phyloP scores from a whole-genome alignment of 2,113 vertebrate species.

The Apaloderma vittatum region DNA sequence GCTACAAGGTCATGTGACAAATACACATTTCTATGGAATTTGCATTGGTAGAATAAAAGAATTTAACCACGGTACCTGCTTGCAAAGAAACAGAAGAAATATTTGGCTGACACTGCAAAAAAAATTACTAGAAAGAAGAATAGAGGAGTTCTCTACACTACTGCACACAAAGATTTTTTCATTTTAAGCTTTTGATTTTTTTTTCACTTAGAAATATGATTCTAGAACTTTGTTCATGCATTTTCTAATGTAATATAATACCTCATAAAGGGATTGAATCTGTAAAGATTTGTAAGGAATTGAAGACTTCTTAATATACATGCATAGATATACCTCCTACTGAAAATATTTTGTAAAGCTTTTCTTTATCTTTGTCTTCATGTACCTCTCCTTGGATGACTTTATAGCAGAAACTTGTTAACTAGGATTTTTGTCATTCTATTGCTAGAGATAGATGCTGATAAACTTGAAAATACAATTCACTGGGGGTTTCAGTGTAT shows the following conservation, averaged over 20 bases:
- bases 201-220: not conserved
- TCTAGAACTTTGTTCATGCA: not conserved
- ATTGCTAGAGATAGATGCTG: not conserved
- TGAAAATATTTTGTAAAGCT: not conserved
- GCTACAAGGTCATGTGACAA: not conserved
- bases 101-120: not conserved
- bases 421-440: not conserved
- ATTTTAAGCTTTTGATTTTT: not conserved
- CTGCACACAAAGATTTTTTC: not conserved
- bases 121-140: not conserved
- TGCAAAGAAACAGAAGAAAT: not conserved
- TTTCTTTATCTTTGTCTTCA: not conserved
- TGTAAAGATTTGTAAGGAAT: not conserved
- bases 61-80: not conserved
- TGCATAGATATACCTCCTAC: not conserved
- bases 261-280: not conserved
- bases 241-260: not conserved
- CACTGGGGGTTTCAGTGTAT: rapidly evolving
- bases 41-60: not conserved
- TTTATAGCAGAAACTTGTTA: not conserved
- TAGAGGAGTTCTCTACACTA: not conserved
- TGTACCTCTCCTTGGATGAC: not conserved
- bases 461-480: not conserved
- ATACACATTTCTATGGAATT: not conserved
- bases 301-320: not conserved